Evolutionary conservation across 1,140 invertebrate species (phyloP).

Genomic region (Drosophila subpulchrella): DNA sequence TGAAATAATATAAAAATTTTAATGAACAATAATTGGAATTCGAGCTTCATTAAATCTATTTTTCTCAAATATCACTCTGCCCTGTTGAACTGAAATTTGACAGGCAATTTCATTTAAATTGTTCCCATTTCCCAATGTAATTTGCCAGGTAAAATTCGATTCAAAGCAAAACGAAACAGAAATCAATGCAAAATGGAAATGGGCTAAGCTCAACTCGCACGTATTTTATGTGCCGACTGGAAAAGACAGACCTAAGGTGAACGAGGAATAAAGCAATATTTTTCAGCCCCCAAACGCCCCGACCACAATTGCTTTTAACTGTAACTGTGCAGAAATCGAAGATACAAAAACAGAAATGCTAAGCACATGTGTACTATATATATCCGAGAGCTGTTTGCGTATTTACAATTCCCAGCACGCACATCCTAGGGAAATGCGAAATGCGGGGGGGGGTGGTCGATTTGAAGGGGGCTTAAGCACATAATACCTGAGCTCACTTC

Average conservation of each 20-base stretch:
- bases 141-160: slow-evolving; percentile 27
- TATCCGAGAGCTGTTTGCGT: slow-evolving; percentile 2
- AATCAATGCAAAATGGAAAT: slow-evolving; percentile 46
- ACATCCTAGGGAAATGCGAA: neutral
- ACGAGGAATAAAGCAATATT: slow-evolving; percentile 13
- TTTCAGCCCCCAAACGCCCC: slow-evolving; percentile 8
- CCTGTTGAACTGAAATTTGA: neutral
- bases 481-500: slow-evolving; percentile 44
- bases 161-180: neutral
- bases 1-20: neutral
- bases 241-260: neutral
- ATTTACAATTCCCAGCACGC: slow-evolving; percentile 42
- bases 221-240: slow-evolving; percentile 17
- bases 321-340: slow-evolving; percentile 7
- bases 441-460: neutral
- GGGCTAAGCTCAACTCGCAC: slow-evolving; percentile 18
- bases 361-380: slow-evolving; percentile 5
- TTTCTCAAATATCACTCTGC: neutral
- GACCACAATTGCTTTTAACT: slow-evolving; percentile 8
- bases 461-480: slow-evolving; percentile 28
- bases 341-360: slow-evolving; percentile 23
- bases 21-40: neutral
- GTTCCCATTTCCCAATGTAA: slow-evolving; percentile 10
- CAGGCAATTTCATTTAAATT: slow-evolving; percentile 36
- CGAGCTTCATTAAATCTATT: neutral